A percentile compares a stretch with the other conserved stretches of the same genome.
phyloP scores from a whole-genome alignment of 1,140 invertebrate genomes.

The Aphelinus certus region DNA sequence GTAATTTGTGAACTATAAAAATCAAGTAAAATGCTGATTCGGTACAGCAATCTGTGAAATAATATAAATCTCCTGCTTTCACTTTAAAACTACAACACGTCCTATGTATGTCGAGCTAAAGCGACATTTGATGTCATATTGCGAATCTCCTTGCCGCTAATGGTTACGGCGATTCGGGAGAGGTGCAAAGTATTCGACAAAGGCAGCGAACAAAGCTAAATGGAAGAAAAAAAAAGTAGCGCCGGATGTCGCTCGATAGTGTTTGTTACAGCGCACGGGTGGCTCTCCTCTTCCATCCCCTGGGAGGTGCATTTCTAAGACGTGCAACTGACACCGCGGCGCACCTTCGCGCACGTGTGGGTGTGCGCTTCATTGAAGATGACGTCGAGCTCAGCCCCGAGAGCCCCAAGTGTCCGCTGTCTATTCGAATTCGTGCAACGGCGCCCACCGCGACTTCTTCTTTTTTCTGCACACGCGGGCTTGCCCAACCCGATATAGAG shows the following conservation, averaged over 20 bases:
- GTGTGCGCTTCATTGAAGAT: conserved; percentile 58
- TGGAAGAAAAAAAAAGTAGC: not conserved
- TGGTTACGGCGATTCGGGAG: conserved; percentile 24
- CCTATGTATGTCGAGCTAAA: conserved; percentile 21
- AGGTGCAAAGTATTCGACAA: conserved; percentile 17
- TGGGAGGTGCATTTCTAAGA: conserved; percentile 55
- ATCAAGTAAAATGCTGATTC: no score
- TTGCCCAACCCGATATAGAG: not conserved
- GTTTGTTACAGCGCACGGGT: conserved; percentile 52
- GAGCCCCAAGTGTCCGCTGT: conserved; percentile 41
- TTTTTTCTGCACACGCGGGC: no score
- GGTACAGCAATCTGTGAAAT: no score
- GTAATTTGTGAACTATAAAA: no score
- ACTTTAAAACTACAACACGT: no score
- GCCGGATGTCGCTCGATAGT: conserved; percentile 41
- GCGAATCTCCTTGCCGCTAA: conserved; percentile 35
- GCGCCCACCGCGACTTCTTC: not conserved
- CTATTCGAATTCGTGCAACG: conserved; percentile 67
- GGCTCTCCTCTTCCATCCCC: conserved; percentile 45
- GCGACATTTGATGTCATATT: conserved; percentile 52
- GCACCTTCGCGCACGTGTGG: conserved; percentile 39
- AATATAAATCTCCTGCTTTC: no score
- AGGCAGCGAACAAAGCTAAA: not conserved
- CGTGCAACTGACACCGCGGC: conserved; percentile 55
- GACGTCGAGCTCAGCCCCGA: conserved; percentile 49